These are phyloP conservation scores for Drosophila kikkawai DNA, from an alignment of 1,140 invertebrate species.

Conservation along the genomic window DNA sequence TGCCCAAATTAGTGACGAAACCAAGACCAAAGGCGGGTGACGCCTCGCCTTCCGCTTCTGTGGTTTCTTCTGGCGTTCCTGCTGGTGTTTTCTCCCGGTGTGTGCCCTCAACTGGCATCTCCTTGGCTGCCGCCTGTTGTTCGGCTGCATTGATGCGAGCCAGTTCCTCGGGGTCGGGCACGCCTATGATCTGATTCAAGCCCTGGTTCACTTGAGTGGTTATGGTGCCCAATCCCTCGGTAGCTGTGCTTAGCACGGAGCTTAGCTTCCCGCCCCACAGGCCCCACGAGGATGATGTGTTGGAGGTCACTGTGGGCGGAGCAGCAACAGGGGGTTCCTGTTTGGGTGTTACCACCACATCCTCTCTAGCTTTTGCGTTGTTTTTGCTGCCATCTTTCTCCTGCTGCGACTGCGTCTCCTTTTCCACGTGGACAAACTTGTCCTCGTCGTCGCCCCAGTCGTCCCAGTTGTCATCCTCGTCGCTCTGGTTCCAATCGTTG, in stretches of 20 bases:
- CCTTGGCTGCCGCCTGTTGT: conserved; percentile 40
- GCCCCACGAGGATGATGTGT: conserved; percentile 45
- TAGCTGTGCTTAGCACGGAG: conserved; percentile 90
- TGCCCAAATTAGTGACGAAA: conserved; percentile 89
- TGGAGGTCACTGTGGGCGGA: neutral
- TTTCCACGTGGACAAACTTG: conserved; percentile 66
- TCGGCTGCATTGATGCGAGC: conserved; percentile 86
- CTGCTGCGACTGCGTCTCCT: conserved; percentile 14
- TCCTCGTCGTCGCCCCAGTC: conserved; percentile 86
- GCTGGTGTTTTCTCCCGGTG: neutral
- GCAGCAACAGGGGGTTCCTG: neutral
- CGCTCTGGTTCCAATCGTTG: conserved; percentile 86
- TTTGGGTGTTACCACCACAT: conserved; percentile 30
- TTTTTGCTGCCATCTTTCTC: conserved; percentile 17
- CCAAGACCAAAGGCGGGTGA: conserved; percentile 67
- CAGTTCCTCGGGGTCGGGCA: conserved; percentile 91
- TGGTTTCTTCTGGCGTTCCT: conserved; percentile 28
- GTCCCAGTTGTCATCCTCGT: conserved; percentile 87
- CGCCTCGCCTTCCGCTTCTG: neutral
- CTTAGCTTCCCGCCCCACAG: conserved; percentile 90
- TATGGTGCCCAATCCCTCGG: conserved; percentile 90
- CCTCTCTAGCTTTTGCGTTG: conserved; percentile 29
- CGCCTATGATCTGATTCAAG: conserved; percentile 91
- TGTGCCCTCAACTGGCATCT: conserved; percentile 1
- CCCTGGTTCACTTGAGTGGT: conserved; percentile 92